Evolutionary conservation across 2,113 vertebrate genomes (phyloP).

Genomic region (Bubo blakistoni): DNA sequence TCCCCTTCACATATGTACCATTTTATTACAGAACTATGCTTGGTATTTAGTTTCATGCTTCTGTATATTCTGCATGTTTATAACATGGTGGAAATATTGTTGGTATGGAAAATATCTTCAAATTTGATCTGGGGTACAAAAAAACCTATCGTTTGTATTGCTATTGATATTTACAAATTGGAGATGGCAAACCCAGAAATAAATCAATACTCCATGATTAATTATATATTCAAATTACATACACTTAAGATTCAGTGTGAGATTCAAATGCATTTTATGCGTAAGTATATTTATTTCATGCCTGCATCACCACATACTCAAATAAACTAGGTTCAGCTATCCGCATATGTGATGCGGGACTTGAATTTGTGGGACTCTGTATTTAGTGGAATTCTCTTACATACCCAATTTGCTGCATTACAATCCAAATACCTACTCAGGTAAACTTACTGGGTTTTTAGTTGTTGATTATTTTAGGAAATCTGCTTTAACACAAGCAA

Average conservation of each 20-base stretch:
- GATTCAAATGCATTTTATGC: slow-evolving; percentile 11
- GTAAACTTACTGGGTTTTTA: neutral
- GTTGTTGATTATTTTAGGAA: neutral
- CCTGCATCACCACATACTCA: neutral
- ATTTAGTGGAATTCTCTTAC: neutral
- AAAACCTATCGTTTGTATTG: neutral
- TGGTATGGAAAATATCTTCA: neutral
- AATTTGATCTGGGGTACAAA: neutral
- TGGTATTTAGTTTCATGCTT: neutral
- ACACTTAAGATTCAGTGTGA: slow-evolving; percentile 12
- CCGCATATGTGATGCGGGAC: neutral
- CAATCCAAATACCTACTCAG: neutral
- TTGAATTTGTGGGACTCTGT: neutral
- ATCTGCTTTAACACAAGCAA: neutral
- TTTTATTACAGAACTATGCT: neutral
- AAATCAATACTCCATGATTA: neutral
- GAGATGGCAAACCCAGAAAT: neutral
- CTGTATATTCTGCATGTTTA: neutral
- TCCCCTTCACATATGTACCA: neutral
- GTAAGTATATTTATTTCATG: slow-evolving; percentile 33
- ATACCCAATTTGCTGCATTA: neutral
- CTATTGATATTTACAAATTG: neutral
- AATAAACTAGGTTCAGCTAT: neutral
- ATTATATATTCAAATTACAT: slow-evolving; percentile 22
- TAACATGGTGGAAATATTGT: neutral